Base-by-base conservation (phyloP, 2,797 vertebrate genomes). In the Tragopan temminckii region DNA sequence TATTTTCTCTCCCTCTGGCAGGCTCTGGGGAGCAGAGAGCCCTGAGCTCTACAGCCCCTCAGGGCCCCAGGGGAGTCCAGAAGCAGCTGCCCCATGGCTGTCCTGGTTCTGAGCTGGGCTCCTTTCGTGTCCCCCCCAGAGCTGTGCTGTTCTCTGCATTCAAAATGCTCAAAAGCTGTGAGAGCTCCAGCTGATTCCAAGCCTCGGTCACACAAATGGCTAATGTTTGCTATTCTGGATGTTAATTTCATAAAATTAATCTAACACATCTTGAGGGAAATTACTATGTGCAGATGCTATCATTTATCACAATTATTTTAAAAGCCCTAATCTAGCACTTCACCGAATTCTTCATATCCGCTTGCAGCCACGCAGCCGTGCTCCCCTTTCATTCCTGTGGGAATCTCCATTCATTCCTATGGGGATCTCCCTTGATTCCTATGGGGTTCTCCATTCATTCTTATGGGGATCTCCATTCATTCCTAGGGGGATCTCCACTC, bases 291-390 rank as follows among this genome's bases (percentile, higher is more conserved):
- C 63, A 86, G 83, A 86, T 75, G 80, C 82, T 80, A 10, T 42
- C 84, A 40, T 91, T 97, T 64, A 53, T 91, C 75, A 33, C 92
- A 74, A 80, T 82, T 84, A 67, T 84, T 94, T 84, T 64, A 69
- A 77, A 72, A 88, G 68, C 50, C 84, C 86, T 89, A 59, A 57
- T 87, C 87, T 70, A 76, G 85, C 90, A 77, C 91, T 92, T 94
- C 71, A 53, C 43, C 59, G 27, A 59, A 52, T 85, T 90, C 90
- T 84, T 95, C 82, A 42, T 40, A 62, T 67, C 57, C 68, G 29
- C 42, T 67, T 13, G 74, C 57, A 59, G 57, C 57, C 13, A 15
- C 21, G 23, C 33, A 35, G 57, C 57, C 57, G 33, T 35, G 23
- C 33, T 25, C 23, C 53, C 57, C 21, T 14, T 36, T 24, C 21